Conservation (phyloP, 1,140 invertebrate species). For the Drosophila bocqueti region DNA sequence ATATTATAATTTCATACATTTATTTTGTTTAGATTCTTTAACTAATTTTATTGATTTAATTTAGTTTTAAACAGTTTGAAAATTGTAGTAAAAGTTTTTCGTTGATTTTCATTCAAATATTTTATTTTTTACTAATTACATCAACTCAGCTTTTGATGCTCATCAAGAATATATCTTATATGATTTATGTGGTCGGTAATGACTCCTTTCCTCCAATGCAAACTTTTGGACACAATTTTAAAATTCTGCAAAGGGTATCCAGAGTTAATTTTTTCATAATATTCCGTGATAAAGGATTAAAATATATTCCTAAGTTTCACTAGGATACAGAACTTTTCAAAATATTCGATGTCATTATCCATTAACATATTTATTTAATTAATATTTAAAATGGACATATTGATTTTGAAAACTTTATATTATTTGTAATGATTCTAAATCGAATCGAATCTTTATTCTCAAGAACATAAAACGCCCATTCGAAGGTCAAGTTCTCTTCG, state of each 20-base stretch:
- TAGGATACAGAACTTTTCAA: no score
- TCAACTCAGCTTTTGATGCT: background rate
- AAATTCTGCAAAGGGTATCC: background rate
- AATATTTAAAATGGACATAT: background rate
- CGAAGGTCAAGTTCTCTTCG: conserved; percentile 27
- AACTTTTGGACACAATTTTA: background rate
- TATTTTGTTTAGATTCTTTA: no score
- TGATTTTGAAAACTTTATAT: background rate
- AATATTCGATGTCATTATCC: no score
- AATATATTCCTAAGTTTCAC: background rate
- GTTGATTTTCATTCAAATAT: no score
- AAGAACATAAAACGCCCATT: background rate
- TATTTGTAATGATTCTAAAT: background rate
- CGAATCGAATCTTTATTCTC: background rate
- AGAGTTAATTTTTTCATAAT: background rate
- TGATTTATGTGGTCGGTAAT: background rate
- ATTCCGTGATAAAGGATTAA: background rate
- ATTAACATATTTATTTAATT: no score
- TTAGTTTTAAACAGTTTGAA: no score
- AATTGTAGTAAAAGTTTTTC: no score
- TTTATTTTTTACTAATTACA: no score
- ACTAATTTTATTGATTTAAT: no score
- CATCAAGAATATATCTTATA: background rate
- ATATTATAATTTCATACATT: no score
- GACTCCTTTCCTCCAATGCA: background rate